Evolutionary conservation across 2,888 invertebrate genomes (phyloP), one percentile per base, ranked within the genome.

Genomic region (Drosophila nr. perissopoda): DNA sequence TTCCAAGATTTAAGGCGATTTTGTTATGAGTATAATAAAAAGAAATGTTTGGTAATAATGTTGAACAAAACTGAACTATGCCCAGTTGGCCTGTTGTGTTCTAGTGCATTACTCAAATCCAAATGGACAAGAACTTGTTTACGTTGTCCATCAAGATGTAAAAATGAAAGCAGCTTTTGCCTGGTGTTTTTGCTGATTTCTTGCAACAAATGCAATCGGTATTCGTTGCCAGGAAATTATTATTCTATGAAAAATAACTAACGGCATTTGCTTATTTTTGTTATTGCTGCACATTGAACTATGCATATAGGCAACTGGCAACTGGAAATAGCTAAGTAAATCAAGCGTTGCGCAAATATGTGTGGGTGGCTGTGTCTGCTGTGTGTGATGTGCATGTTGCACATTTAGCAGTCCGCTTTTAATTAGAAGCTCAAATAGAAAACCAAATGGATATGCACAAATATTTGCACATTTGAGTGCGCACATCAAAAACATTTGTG

Each of bases 391-490:
- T 27, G 38, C 31, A 36, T 38, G 18, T 27, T 34, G 59, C 64
- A 70, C 68, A 75, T 81, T 81, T 81, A 76, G 69, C 63, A 74
- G 76, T 73, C 73, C 25, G 67, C 74, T 76, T 84, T 83, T 89
- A 84, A 84, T 84, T 89, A 84, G 84, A 59, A 73, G 60, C 87
- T 72, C 70, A 73, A 79, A 76, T 59, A 64, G 58, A 57, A 70
- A 48, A 63, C 36, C 56, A 74, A 85, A 70, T 75, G 48, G 83
- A 83, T 86, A 72, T 81, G 68, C 82, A 63, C 87, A 89, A 84
- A 84, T 84, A 87, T 84, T 84, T 87, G 89, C 85, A 89, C 84
- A 80, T 89, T 87, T 87, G 82, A 87, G 54, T 75, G 88, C 74
- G 60, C 88, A 77, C 70, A 84, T 83, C 73, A 77, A 84, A 84